Percentiles rank a stretch among this genome's conserved stretches.
phyloP scores from a whole-genome alignment of 2,888 invertebrate genomes.

The Drosophila suboccidentalis region DNA sequence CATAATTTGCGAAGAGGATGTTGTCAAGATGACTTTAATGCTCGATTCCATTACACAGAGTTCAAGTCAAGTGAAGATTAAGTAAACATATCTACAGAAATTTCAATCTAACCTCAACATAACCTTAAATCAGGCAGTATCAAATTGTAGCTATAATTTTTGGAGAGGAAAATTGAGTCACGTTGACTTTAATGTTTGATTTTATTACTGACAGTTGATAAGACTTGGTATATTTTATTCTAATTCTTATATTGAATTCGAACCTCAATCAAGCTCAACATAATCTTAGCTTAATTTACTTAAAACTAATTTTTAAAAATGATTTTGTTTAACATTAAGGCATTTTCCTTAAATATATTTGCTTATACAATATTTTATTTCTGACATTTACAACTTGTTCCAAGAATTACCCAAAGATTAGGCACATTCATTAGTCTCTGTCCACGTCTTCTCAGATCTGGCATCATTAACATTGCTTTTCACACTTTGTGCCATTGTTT shows the following conservation, averaged over 20 bases:
- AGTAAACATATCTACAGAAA: slow-evolving; percentile 5
- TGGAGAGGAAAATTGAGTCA: background rate
- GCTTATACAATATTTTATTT: slow-evolving; percentile 13
- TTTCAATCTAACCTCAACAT: slow-evolving; percentile 8
- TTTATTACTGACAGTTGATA: background rate
- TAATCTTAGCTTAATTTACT: too few species aligned
- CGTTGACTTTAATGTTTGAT: background rate
- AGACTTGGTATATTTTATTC: too few species aligned
- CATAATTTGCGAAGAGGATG: slow-evolving; percentile 42
- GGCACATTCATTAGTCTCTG: slow-evolving; percentile 59
- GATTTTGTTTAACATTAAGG: too few species aligned
- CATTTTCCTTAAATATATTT: slow-evolving; percentile 7
- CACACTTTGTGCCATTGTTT: slow-evolving; percentile 72
- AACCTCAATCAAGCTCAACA: too few species aligned
- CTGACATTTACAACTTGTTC: slow-evolving; percentile 48
- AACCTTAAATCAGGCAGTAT: background rate
- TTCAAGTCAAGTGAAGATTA: slow-evolving; percentile 6
- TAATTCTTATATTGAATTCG: too few species aligned
- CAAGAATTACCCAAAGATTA: slow-evolving; percentile 13
- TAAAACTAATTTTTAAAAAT: too few species aligned
- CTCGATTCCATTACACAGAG: slow-evolving; percentile 10
- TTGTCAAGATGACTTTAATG: slow-evolving; percentile 41
- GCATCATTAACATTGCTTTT: slow-evolving; percentile 75
- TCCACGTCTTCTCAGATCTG: slow-evolving; percentile 21
- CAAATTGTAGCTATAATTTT: background rate